phyloP scores from a whole-genome alignment of 1,140 invertebrate genomes.

The Euglossa dilemma region DNA sequence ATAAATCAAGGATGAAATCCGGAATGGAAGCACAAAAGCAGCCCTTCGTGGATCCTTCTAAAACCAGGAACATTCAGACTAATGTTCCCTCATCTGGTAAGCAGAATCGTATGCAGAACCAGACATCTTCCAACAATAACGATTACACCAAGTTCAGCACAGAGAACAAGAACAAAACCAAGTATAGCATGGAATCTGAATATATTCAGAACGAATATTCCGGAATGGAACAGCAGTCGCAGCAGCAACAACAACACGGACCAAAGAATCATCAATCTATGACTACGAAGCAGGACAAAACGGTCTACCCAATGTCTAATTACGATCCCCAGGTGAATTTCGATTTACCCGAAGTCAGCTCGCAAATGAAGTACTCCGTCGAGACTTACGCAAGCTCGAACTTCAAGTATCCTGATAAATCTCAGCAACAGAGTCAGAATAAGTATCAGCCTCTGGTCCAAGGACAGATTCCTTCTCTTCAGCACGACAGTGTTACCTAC shows the following conservation, averaged over 20 bases:
- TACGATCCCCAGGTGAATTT: slow-evolving; percentile 77
- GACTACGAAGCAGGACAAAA: slow-evolving; percentile 75
- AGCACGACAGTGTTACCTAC: slow-evolving; percentile 63
- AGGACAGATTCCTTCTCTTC: slow-evolving; percentile 67
- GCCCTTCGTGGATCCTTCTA: slow-evolving; percentile 69
- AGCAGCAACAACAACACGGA: slow-evolving; percentile 66
- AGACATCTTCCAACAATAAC: slow-evolving; percentile 42
- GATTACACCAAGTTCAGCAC: slow-evolving; percentile 72
- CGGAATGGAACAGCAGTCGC: slow-evolving; percentile 69
- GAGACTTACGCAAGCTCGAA: slow-evolving; percentile 76
- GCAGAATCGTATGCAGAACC: slow-evolving; percentile 57
- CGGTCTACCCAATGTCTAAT: slow-evolving; percentile 68
- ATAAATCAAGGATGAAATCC: slow-evolving; percentile 73
- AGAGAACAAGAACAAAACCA: slow-evolving; percentile 75
- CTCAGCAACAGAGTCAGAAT: slow-evolving; percentile 72
- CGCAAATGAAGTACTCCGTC: slow-evolving; percentile 69
- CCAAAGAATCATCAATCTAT: slow-evolving; percentile 65
- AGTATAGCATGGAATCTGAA: slow-evolving; percentile 76
- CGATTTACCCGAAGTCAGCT: slow-evolving; percentile 64
- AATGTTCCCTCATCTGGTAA: slow-evolving; percentile 60
- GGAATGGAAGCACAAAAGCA: slow-evolving; percentile 68
- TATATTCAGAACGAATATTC: slow-evolving; percentile 77
- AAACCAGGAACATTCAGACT: slow-evolving; percentile 68
- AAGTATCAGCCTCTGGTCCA: slow-evolving; percentile 75
- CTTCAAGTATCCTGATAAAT: slow-evolving; percentile 76